Evolutionary conservation across 1,140 invertebrate species (phyloP).

Genomic region (Drosophila tristis): DNA sequence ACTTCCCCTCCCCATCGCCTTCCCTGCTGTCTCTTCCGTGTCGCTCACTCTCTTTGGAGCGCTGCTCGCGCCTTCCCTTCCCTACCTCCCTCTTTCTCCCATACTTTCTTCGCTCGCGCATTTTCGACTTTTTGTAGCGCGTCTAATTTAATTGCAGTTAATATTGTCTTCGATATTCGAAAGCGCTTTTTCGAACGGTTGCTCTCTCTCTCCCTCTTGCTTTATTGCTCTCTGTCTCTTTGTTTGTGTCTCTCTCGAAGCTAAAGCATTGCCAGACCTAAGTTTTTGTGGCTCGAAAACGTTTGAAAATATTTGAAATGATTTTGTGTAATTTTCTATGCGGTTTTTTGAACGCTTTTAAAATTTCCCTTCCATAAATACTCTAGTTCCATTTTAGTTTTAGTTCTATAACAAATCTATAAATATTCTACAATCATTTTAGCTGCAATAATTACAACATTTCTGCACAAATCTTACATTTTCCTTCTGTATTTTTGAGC

Average conservation of each 20-base stretch:
- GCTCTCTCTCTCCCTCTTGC: slow-evolving; percentile 5
- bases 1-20: too few relatives aligned
- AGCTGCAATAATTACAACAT: too few relatives aligned
- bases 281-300: background rate
- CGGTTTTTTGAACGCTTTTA: too few relatives aligned
- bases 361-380: background rate
- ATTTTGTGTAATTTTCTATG: background rate
- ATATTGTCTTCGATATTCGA: slow-evolving; percentile 68
- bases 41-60: too few relatives aligned
- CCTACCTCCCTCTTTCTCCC: background rate
- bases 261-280: slow-evolving; percentile 22
- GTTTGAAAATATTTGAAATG: background rate
- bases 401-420: too few relatives aligned
- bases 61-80: background rate
- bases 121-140: slow-evolving; percentile 27
- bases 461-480: too few relatives aligned
- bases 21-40: too few relatives aligned
- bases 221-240: background rate
- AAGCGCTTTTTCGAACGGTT: slow-evolving; percentile 24
- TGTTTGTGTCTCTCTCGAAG: too few relatives aligned
- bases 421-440: too few relatives aligned
- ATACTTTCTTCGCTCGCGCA: slow-evolving; percentile 1
- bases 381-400: too few relatives aligned
- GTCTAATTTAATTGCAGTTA: slow-evolving; percentile 67
- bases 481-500: too few relatives aligned